Conservation (phyloP, 2,888 invertebrate species). For the Pinctada fucata region DNA sequence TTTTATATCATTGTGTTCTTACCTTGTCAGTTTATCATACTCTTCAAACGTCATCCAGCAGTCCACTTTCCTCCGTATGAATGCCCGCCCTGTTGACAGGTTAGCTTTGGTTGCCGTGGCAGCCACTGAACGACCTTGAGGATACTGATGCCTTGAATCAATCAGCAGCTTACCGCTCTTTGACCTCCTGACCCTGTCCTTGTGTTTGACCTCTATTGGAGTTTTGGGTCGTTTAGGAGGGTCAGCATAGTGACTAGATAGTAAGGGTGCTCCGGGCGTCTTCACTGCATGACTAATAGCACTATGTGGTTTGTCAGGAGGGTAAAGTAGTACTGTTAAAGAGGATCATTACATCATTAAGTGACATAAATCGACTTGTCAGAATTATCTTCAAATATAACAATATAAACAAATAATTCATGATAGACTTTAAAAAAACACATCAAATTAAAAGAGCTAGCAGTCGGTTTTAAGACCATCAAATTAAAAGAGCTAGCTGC, state of each 20-base stretch:
- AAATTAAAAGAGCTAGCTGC: no score
- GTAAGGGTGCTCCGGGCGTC: slow-evolving; percentile 58
- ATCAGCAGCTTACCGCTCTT: slow-evolving; percentile 63
- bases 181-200: slow-evolving; percentile 62
- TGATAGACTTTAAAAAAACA: no score
- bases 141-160: slow-evolving; percentile 64
- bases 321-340: slow-evolving; percentile 69
- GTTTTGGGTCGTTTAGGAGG: slow-evolving; percentile 59
- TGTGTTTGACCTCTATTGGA: slow-evolving; percentile 63
- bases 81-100: slow-evolving; percentile 71
- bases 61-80: slow-evolving; percentile 66
- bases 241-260: slow-evolving; percentile 61
- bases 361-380: no score
- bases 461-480: no score
- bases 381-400: no score
- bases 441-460: no score
- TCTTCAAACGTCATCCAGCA: slow-evolving; percentile 76
- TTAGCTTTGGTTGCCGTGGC: slow-evolving; percentile 60
- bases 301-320: slow-evolving; percentile 64
- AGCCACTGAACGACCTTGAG: slow-evolving; percentile 49
- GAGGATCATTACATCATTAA: not conserved
- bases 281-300: slow-evolving; percentile 54
- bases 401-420: no score
- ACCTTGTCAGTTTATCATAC: slow-evolving; percentile 70
- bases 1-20: slow-evolving; percentile 5